These are phyloP conservation scores for Coenonympha arcania DNA, from an alignment of 2,888 invertebrate species.

Conservation along the genomic window DNA sequence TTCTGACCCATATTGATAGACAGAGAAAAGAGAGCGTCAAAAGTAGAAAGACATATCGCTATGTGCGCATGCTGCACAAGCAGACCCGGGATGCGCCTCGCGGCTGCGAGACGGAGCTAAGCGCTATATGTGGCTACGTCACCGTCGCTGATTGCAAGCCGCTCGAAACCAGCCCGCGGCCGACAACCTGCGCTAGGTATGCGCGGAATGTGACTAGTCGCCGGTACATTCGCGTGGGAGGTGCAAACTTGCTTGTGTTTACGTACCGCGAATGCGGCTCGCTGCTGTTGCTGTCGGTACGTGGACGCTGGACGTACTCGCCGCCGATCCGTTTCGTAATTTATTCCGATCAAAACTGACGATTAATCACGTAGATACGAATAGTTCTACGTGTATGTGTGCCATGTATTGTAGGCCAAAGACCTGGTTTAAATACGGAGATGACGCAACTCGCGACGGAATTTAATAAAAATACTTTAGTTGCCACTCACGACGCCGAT, in stretches of 20 bases:
- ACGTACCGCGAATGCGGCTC: conserved; percentile 44
- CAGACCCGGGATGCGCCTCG: no score
- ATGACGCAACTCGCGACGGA: conserved; percentile 20
- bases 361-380: neutral
- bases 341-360: conserved; percentile 8
- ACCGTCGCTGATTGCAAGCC: conserved; percentile 53
- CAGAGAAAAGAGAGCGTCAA: no score
- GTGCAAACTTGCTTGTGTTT: conserved; percentile 48
- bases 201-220: conserved; percentile 65
- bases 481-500: conserved; percentile 1
- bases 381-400: neutral
- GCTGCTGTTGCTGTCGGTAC: no score
- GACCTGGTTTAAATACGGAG: conserved; percentile 13
- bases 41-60: no score
- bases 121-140: conserved; percentile 51
- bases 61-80: no score
- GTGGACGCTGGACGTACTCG: no score
- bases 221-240: conserved; percentile 61
- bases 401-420: conserved; percentile 12
- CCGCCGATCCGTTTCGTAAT: neutral
- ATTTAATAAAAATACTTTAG: conserved; percentile 19
- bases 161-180: conserved; percentile 62
- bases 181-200: conserved; percentile 66
- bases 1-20: no score
- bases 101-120: no score